These are phyloP conservation scores for Steinernema khuongi DNA, from an alignment of 1,140 invertebrate genomes.

Conservation along the genomic window DNA sequence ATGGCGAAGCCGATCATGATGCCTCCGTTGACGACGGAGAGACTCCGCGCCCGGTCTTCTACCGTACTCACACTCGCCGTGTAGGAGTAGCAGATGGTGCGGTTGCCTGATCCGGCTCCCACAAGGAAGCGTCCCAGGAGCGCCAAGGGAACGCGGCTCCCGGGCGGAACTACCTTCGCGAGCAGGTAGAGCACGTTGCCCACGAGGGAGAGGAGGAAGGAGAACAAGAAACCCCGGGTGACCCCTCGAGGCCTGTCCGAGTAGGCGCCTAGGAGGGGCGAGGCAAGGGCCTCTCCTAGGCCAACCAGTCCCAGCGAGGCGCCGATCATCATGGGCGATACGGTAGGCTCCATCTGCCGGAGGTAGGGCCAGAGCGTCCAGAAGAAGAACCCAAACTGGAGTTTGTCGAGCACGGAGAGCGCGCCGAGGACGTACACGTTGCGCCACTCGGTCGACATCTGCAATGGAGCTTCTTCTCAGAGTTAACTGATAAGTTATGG, in stretches of 20 bases:
- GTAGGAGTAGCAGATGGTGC: background rate
- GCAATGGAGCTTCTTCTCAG: too few relatives aligned
- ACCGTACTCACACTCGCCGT: background rate
- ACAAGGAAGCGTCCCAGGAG: background rate
- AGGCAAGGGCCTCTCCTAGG: background rate
- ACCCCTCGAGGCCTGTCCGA: background rate
- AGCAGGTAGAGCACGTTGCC: background rate
- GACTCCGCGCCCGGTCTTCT: background rate
- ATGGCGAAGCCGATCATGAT: background rate
- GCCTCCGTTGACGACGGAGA: background rate
- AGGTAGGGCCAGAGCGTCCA: background rate
- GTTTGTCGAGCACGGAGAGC: background rate
- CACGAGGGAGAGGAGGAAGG: background rate
- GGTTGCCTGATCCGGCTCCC: background rate
- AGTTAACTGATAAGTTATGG: too few relatives aligned
- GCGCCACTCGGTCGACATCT: background rate
- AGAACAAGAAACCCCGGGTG: background rate
- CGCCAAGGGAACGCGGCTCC: background rate
- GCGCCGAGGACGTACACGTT: background rate
- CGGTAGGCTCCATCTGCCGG: background rate
- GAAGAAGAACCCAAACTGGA: background rate
- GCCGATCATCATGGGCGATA: background rate
- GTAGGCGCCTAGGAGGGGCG: background rate
- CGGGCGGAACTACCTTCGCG: background rate
- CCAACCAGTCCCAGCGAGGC: background rate